Percentiles rank a stretch among this genome's conserved stretches.
Evolutionary conservation across 2,113 vertebrate genomes (phyloP).

Genomic region (Leptodactylus fuscus): DNA sequence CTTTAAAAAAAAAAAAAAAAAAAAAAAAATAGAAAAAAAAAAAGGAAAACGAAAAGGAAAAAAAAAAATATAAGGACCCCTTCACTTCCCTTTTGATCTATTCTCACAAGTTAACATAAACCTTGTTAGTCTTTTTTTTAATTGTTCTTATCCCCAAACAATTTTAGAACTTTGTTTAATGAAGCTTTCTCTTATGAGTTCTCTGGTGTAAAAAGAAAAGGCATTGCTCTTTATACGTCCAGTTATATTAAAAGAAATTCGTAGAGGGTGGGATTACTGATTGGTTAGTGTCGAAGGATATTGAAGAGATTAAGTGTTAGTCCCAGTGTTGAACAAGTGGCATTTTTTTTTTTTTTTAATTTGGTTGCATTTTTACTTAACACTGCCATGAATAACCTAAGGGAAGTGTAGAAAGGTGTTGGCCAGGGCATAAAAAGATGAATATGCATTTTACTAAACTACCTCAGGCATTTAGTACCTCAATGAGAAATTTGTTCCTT

Average conservation of each 20-base stretch:
- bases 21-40: constrained; percentile 61
- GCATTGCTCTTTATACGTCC: constrained; percentile 84
- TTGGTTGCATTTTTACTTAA: constrained; percentile 93
- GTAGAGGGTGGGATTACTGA: constrained; percentile 76
- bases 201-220: constrained; percentile 81
- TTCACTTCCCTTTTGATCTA: constrained; percentile 88
- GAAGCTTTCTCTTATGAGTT: constrained; percentile 85
- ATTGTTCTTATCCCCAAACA: constrained; percentile 76
- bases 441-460: constrained; percentile 99
- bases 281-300: constrained; percentile 79
- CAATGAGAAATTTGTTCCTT: constrained; percentile 87
- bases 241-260: constrained; percentile 66
- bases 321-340: constrained; percentile 87
- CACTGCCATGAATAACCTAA: constrained; percentile 87
- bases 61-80: constrained; percentile 66
- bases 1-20: constrained; percentile 75
- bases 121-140: constrained; percentile 76
- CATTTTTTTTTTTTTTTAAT: constrained; percentile 97
- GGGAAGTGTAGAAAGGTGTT: constrained; percentile 92
- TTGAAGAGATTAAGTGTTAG: constrained; percentile 77
- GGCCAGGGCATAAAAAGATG: constrained; percentile 91
- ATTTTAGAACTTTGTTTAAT: constrained; percentile 84
- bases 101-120: constrained; percentile 81
- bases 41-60: constrained; percentile 61
- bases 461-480: constrained; percentile 99